These are phyloP conservation scores for Lasiommata megera DNA, from an alignment of 2,888 invertebrate species.

Conservation along the genomic window DNA sequence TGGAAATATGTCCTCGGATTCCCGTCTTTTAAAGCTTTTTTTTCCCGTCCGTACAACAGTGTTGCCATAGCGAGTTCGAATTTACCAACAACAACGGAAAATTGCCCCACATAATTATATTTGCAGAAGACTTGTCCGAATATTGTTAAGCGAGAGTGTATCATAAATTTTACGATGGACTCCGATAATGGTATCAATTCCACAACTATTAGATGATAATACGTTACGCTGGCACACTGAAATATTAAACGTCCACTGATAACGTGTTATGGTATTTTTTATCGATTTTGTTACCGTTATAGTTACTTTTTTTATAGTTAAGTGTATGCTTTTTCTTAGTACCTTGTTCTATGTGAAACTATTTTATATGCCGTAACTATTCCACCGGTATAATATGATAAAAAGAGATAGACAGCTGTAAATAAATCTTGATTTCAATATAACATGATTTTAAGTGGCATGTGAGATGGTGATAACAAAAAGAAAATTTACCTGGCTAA, in stretches of 20 bases:
- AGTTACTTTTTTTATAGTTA: background rate
- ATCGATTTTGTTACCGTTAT: constrained; percentile 5
- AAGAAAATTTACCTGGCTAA: too few relatives aligned
- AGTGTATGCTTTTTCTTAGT: background rate
- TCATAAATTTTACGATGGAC: constrained; percentile 68
- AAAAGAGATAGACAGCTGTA: too few relatives aligned
- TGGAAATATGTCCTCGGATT: too few relatives aligned
- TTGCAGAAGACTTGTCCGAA: constrained; percentile 64
- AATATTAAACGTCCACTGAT: constrained; percentile 11
- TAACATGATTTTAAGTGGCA: too few relatives aligned
- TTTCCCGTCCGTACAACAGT: too few relatives aligned
- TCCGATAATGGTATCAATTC: constrained; percentile 50
- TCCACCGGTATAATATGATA: too few relatives aligned
- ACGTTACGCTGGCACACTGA: constrained; percentile 16
- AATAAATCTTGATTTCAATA: too few relatives aligned
- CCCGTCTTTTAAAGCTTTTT: background rate
- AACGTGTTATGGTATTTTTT: constrained; percentile 5
- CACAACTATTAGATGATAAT: constrained; percentile 17
- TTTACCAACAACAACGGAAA: constrained; percentile 11
- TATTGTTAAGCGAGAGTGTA: constrained; percentile 52
- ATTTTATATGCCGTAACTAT: too few relatives aligned
- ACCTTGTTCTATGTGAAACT: too few relatives aligned
- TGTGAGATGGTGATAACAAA: too few relatives aligned
- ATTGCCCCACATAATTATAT: constrained; percentile 56
- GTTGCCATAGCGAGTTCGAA: background rate